These are phyloP conservation scores for Xenopus laevis DNA, from an alignment of 2,113 vertebrate genomes.

Conservation along the genomic window DNA sequence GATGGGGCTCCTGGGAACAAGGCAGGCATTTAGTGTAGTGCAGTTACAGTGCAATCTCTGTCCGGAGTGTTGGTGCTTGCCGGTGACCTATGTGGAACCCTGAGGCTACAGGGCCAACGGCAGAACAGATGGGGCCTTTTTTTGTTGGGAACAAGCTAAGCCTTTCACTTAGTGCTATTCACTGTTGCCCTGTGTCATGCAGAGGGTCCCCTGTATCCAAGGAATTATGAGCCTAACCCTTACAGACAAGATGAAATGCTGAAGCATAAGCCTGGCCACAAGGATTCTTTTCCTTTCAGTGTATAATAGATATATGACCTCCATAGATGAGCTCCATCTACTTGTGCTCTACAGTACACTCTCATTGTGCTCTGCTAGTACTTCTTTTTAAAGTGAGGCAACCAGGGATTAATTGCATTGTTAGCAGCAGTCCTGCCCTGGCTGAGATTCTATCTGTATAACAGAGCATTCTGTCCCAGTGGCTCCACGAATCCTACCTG, in stretches of 20 bases:
- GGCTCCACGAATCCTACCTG: no score
- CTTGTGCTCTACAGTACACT: slow-evolving; percentile 4
- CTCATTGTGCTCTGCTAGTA: slow-evolving; percentile 28
- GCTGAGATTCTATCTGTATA: no score
- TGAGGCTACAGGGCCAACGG: not conserved
- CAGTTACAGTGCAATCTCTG: slow-evolving; percentile 7
- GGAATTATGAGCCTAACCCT: slow-evolving; percentile 29
- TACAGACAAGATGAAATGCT: slow-evolving; percentile 26
- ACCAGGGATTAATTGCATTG: no score
- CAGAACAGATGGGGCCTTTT: slow-evolving; percentile 15
- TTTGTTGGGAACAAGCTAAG: slow-evolving; percentile 18
- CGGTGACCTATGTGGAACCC: not conserved
- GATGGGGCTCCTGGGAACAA: not conserved
- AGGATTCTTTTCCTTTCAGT: not conserved
- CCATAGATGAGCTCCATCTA: slow-evolving; percentile 2
- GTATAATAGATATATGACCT: slow-evolving; percentile 8
- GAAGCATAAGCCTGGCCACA: not conserved
- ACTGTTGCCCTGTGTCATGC: slow-evolving; percentile 13
- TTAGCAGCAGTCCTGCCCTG: no score
- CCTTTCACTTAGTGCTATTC: slow-evolving; percentile 11
- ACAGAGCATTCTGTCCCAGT: no score
- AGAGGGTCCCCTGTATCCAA: not conserved
- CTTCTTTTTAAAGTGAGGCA: no score
- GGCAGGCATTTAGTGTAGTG: slow-evolving; percentile 1
- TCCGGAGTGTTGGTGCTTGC: slow-evolving; percentile 16